Conservation (phyloP, 2,113 vertebrate species). For the Arizona elegans region DNA sequence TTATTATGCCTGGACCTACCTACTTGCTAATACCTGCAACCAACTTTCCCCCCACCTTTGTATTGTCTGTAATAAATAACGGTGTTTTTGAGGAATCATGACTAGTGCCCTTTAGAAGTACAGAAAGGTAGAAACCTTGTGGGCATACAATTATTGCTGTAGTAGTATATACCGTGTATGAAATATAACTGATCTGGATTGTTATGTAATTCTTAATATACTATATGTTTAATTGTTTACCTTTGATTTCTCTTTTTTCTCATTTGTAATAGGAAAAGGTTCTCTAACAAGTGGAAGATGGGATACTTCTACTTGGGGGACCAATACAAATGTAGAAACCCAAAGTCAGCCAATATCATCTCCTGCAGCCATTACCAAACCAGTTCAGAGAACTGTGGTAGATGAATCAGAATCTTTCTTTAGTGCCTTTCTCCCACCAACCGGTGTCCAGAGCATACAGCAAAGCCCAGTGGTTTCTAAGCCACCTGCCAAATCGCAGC, state of each 20-base stretch:
- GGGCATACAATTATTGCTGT: not conserved
- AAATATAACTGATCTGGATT: not conserved
- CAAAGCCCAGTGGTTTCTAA: conserved; percentile 86
- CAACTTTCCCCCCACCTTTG: not conserved
- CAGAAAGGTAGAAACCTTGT: not conserved
- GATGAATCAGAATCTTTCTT: conserved; percentile 97
- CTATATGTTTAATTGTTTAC: not conserved
- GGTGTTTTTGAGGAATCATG: not conserved
- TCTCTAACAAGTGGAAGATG: conserved; percentile 84
- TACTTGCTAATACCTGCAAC: not conserved
- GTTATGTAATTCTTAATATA: not conserved
- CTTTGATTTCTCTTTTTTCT: conserved; percentile 10
- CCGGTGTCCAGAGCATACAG: conserved; percentile 74
- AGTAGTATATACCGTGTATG: not conserved
- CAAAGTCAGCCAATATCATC: conserved; percentile 68
- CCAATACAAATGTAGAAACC: conserved; percentile 71
- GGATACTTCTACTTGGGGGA: conserved; percentile 90
- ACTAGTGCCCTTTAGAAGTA: not conserved
- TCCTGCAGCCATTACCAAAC: conserved; percentile 93
- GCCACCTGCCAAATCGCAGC: conserved; percentile 86
- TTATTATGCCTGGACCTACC: not conserved
- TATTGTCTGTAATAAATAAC: not conserved
- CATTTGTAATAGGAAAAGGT: conserved; percentile 68
- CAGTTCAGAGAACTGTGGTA: conserved; percentile 88
- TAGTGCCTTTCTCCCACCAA: conserved; percentile 86